A percentile compares a stretch with the other conserved stretches of the same genome.
phyloP scores from a whole-genome alignment of 2,113 vertebrate species.

The Lycaon pictus region DNA sequence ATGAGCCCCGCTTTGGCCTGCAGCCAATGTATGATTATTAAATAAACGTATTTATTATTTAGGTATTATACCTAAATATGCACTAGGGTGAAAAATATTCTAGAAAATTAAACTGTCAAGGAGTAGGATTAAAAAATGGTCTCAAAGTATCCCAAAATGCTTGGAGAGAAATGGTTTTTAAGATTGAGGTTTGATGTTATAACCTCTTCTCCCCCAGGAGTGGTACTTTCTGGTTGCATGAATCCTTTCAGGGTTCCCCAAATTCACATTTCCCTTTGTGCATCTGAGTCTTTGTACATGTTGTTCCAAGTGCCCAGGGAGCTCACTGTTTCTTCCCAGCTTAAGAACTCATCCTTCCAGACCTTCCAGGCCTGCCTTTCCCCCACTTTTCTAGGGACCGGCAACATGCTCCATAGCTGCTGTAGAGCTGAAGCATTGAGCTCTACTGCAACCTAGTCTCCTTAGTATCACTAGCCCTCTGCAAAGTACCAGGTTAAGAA shows the following conservation, averaged over 20 bases:
- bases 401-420: not conserved
- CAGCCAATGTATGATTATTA: not conserved
- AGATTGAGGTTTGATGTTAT: not conserved
- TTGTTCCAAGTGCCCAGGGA: not conserved
- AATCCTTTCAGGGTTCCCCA: not conserved
- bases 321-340: not conserved
- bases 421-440: too few relatives aligned
- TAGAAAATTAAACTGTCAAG: not conserved
- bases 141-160: not conserved
- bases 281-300: not conserved
- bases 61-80: not conserved
- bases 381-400: not conserved
- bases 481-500: not conserved
- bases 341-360: not conserved
- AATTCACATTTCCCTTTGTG: not conserved
- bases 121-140: not conserved
- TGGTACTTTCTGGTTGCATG: not conserved
- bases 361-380: too few relatives aligned
- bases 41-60: not conserved
- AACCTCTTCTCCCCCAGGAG: accelerated
- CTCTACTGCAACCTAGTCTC: not conserved
- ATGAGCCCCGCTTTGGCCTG: not conserved
- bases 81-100: not conserved
- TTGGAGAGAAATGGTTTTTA: not conserved
- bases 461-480: not conserved